Base-by-base conservation (phyloP, 2,797 vertebrate species). In the Phoxinus dragarum region DNA sequence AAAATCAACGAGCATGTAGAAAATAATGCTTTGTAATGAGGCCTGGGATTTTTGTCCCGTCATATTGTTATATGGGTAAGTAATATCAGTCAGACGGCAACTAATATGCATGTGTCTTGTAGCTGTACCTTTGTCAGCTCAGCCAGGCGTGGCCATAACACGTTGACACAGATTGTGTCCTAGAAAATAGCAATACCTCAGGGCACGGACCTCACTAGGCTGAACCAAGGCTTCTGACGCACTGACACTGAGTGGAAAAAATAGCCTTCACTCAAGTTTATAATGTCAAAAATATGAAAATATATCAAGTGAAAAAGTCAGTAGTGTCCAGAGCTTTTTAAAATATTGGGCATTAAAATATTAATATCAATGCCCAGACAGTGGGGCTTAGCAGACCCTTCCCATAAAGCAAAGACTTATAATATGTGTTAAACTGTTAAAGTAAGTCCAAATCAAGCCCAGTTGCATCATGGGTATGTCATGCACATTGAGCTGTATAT, bases 91-190 rank as follows among this genome's bases (percentile, higher is more conserved):
- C 83, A 83, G 52, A 84, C 23, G 56, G 38, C 84, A 64, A 76
- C 52, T 82, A 88, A 89, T 61, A 12, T 47, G 64, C 72, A 87
- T 9, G 85, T 85, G 72, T 77, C 61, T 86, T 81, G 83, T 85
- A 61, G 74, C 52, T 86, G 52, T 56, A 84, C 86, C 77, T 88
- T 82, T 61, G 56, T 75, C 71, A 75, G 82, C 72, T 87, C 59
- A 75, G 66, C 64, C 78, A 90, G 84, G 80, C 61, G 12, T 86
- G 67, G 68, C 69, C 38, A 79, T 71, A 79, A 76, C 77, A 83
- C 69, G 16, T n/a, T 64, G 72, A 69, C 71, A 85, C 80, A 79
- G 86, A 85, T 80, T 84, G 74, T 84, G 81, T 84, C 81, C 86
- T 66, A 85, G 56, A 86, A 80, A 88, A 80, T 81, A 72, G 40